Conservation (phyloP, 2,113 vertebrate genomes). For the Pelecanus crispus region DNA sequence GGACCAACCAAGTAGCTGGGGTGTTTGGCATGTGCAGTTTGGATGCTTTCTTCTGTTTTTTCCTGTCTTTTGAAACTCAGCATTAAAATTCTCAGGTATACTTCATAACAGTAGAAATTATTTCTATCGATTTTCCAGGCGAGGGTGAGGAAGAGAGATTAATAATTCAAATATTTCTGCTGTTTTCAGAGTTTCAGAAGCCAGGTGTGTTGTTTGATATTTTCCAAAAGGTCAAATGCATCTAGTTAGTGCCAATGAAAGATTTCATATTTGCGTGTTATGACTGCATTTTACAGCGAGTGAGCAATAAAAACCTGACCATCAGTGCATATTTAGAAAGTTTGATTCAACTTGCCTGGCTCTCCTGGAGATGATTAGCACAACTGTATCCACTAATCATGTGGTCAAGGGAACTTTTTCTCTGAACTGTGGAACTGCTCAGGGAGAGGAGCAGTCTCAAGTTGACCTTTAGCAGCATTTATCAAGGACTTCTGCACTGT, state of each 20-base stretch:
- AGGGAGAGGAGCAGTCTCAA: background rate
- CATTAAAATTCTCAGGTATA: background rate
- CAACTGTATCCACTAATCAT: background rate
- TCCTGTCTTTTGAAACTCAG: background rate
- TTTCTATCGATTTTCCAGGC: background rate
- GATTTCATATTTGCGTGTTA: background rate
- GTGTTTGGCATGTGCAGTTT: background rate
- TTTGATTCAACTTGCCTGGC: background rate
- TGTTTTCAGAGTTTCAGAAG: background rate
- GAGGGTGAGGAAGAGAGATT: background rate
- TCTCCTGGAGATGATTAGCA: background rate
- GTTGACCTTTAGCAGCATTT: background rate
- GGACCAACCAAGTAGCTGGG: background rate
- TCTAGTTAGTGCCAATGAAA: background rate
- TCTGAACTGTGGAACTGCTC: background rate
- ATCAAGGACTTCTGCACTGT: background rate
- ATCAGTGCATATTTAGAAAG: background rate
- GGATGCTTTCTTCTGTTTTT: background rate
- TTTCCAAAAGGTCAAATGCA: constrained; percentile 10
- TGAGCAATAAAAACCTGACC: background rate
- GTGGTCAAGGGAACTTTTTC: background rate
- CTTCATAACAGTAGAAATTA: background rate
- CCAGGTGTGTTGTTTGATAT: background rate
- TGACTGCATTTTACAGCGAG: background rate
- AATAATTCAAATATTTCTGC: background rate